Evolutionary conservation across 2,797 vertebrate genomes (phyloP).

Genomic region (Hypotaenidia philippensis): DNA sequence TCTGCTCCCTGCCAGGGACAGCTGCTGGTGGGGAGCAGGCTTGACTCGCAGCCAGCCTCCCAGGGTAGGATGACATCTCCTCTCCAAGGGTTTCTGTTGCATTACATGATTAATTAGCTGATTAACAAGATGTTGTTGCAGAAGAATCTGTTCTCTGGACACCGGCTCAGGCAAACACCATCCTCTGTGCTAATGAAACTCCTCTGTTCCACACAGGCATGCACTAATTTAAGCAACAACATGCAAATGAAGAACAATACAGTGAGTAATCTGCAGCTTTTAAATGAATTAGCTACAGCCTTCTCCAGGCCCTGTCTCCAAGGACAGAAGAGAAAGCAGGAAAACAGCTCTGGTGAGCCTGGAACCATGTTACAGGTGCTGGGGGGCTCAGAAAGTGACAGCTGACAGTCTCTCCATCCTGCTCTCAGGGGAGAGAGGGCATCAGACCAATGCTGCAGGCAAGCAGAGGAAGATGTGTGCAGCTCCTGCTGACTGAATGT

Average conservation of each 20-base stretch:
- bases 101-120: constrained; percentile 68
- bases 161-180: background rate
- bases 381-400: background rate
- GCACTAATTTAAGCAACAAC: constrained; percentile 44
- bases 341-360: background rate
- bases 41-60: background rate
- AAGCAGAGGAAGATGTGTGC: background rate
- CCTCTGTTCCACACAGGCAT: background rate
- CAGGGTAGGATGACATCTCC: background rate
- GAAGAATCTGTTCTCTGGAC: constrained; percentile 54
- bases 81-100: background rate
- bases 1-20: background rate
- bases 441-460: background rate
- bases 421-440: background rate
- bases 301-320: background rate
- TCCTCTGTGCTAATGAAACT: constrained; percentile 42
- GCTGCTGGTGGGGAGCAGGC: background rate
- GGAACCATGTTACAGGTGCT: background rate
- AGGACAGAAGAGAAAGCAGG: background rate
- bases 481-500: background rate
- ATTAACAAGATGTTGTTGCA: constrained; percentile 57
- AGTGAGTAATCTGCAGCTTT: background rate
- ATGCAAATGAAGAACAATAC: constrained; percentile 47
- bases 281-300: constrained; percentile 11
- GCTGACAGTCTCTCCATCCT: background rate